phyloP scores from a whole-genome alignment of 2,113 vertebrate species.

The Phyllopteryx taeniolatus region DNA sequence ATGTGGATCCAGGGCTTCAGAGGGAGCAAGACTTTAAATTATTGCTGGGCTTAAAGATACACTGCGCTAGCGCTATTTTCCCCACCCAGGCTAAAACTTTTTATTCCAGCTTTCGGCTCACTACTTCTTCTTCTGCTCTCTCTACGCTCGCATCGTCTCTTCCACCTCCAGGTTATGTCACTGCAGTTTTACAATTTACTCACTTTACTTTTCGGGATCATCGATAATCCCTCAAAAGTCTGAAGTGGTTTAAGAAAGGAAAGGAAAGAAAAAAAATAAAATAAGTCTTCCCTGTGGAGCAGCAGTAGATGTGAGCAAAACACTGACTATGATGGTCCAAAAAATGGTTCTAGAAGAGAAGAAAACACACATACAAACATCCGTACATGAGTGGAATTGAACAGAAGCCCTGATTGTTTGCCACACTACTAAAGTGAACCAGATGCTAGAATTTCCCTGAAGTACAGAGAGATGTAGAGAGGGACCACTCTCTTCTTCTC shows the following conservation, averaged over 20 bases:
- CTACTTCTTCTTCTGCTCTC: constrained; percentile 9
- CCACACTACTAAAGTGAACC: constrained; percentile 69
- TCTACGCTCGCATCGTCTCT: not conserved
- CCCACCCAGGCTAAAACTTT: constrained; percentile 39
- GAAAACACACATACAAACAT: constrained; percentile 17
- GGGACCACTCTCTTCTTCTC: constrained; percentile 40
- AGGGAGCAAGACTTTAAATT: constrained; percentile 65
- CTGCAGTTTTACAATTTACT: not conserved
- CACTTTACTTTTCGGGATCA: not conserved
- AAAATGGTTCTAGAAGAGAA: not conserved
- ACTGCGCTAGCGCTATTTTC: constrained; percentile 52
- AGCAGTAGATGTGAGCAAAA: not conserved
- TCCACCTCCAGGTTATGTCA: not conserved
- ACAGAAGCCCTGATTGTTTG: constrained; percentile 72
- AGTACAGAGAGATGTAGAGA: constrained; percentile 67
- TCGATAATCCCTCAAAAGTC: not conserved
- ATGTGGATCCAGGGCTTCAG: constrained; percentile 69
- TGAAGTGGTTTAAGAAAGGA: not conserved
- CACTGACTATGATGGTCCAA: not conserved
- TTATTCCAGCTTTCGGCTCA: constrained; percentile 21
- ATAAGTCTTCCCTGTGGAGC: not conserved
- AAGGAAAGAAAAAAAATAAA: not conserved
- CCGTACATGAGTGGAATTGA: constrained; percentile 60
- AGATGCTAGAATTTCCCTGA: constrained; percentile 71
- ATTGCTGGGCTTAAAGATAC: constrained; percentile 66